Conservation (phyloP, 2,113 vertebrate genomes). For the Aphyosemion australe region DNA sequence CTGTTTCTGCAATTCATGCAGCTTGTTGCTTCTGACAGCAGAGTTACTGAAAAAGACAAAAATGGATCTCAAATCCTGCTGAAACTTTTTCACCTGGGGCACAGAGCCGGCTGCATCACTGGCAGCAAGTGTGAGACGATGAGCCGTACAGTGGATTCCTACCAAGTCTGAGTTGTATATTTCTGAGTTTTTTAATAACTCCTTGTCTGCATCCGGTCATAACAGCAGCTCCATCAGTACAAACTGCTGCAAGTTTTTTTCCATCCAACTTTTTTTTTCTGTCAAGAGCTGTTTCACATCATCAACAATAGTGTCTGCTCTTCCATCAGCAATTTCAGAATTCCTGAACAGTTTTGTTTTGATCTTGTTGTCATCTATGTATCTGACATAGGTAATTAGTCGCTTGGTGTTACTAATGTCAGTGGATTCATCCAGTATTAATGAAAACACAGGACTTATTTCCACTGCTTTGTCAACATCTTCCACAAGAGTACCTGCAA, state of each 20-base stretch:
- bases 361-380: too few species aligned
- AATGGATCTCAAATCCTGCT: background rate
- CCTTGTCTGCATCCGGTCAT: background rate
- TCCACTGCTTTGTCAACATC: too few species aligned
- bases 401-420: background rate
- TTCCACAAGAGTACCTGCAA: too few species aligned
- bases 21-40: background rate
- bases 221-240: constrained; percentile 7
- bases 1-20: background rate
- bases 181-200: background rate
- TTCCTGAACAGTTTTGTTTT: background rate
- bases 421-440: background rate
- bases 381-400: background rate
- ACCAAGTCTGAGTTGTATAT: background rate
- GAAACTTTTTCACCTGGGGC: constrained; percentile 5
- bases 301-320: background rate
- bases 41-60: background rate
- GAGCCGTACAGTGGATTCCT: background rate
- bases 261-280: background rate
- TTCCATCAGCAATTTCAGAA: background rate
- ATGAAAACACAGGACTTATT: too few species aligned
- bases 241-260: constrained; percentile 5
- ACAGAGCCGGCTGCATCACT: background rate
- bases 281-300: too few species aligned
- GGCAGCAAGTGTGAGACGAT: background rate